Base-by-base conservation (phyloP, 2,888 invertebrate genomes). In the Lasioglossum zephyrum region DNA sequence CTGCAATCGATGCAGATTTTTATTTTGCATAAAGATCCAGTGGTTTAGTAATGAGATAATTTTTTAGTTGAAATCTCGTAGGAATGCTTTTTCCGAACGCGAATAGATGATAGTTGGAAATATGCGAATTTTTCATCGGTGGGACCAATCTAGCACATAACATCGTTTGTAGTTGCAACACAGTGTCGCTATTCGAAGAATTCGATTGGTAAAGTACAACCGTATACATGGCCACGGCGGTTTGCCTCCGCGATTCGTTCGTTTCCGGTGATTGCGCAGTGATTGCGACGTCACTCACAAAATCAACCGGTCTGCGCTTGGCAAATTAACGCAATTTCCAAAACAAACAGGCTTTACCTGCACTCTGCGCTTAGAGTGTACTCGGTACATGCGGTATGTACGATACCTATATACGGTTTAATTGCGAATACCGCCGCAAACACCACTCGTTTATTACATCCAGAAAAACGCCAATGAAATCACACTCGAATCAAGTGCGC, bases 311-410 rank as follows among this genome's bases (percentile, higher is more conserved):
- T 92, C 91, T 89, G 91, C 92, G 92, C 91, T 91, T 90, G 92
- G 92, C 93, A 93, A 94, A 94, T 94, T 94, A 94, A 94, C 94
- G 91, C 94, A 93, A 94, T 94, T 93, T 93, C 92, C 89, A 93
- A 93, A 94, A 94, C 93, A 94, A 94, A 94, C 93, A 89, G 90
- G 82, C 87, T 92, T 90, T 92, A 89, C 91, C 92, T 87, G 85
- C 87, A 84, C 82, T 74, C 88, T 84, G 87, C 87, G 82, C 87
- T 89, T 88, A 86, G 78, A 85, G 89, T 77, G 57, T 84, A 73
- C 79, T 36, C 60, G 76, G 74, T 85, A 75, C 77, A 80, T 83
- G 78, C 70, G 73, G 77, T 77, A 77, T 81, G 73, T 82, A 74
- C 84, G 81, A 63, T 49, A 73, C 79, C 77, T 88, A 87, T 84